These are phyloP conservation scores for Anaspis maculata DNA, from an alignment of 2,888 invertebrate genomes.

Conservation along the genomic window DNA sequence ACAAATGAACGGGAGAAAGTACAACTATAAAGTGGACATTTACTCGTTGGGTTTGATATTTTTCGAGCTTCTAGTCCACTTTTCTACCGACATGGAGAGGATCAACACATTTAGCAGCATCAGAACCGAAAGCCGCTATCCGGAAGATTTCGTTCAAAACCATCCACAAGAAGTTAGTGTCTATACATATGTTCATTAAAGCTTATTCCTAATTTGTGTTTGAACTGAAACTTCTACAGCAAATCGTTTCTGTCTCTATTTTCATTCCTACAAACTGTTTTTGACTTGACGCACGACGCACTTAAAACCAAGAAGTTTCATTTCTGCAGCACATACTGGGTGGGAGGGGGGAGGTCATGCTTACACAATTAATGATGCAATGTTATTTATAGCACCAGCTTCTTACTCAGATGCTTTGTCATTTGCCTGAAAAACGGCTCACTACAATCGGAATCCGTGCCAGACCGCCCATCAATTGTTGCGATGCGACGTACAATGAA, in stretches of 20 bases:
- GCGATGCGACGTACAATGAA: slow-evolving; percentile 34
- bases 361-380: slow-evolving; percentile 5
- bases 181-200: background rate
- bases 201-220: too few relatives aligned
- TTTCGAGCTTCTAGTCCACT: slow-evolving; percentile 85
- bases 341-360: too few relatives aligned
- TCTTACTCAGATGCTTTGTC: slow-evolving; percentile 69
- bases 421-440: slow-evolving; percentile 63
- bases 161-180: slow-evolving; percentile 62
- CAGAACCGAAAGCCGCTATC: slow-evolving; percentile 60
- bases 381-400: slow-evolving; percentile 53
- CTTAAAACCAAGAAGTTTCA: too few relatives aligned
- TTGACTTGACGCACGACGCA: too few relatives aligned
- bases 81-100: slow-evolving; percentile 87
- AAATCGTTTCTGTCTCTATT: too few relatives aligned
- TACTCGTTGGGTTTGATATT: slow-evolving; percentile 90
- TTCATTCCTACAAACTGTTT: too few relatives aligned
- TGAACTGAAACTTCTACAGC: too few relatives aligned
- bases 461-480: slow-evolving; percentile 49
- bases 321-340: too few relatives aligned
- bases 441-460: slow-evolving; percentile 64
- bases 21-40: slow-evolving; percentile 90
- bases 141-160: slow-evolving; percentile 54
- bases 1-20: slow-evolving; percentile 66
- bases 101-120: slow-evolving; percentile 57